Evolutionary conservation across 2,888 invertebrate species (phyloP).

Genomic region (Drosophila mulleri): DNA sequence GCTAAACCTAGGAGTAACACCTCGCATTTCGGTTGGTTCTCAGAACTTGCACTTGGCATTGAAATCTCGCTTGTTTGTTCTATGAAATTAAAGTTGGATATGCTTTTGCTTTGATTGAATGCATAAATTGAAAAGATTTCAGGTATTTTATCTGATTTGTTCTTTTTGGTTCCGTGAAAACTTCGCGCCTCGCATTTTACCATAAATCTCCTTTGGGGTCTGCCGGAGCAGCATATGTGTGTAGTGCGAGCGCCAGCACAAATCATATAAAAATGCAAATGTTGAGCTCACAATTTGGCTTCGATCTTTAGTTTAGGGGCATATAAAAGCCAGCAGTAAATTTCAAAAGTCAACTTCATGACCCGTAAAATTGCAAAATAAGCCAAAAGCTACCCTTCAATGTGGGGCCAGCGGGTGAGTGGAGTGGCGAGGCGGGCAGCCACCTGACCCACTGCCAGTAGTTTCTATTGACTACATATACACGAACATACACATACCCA

Average conservation of each 20-base stretch:
- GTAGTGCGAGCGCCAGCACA: conserved; percentile 27
- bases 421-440: neutral
- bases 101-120: neutral
- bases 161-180: neutral
- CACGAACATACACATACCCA: conserved; percentile 29
- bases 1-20: neutral
- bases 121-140: conserved; percentile 1
- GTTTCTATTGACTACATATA: conserved; percentile 48
- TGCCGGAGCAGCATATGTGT: conserved; percentile 16
- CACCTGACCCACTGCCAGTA: conserved; percentile 36
- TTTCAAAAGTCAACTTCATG: conserved; percentile 58
- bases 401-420: neutral
- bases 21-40: neutral
- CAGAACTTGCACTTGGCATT: neutral
- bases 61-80: neutral
- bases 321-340: conserved; percentile 49
- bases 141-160: neutral
- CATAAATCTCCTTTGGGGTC: conserved; percentile 59
- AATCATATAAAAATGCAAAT: conserved; percentile 65
- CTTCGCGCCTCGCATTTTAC: conserved; percentile 41
- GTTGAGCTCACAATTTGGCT: conserved; percentile 35
- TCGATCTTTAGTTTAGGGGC: conserved; percentile 49
- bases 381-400: conserved; percentile 32
- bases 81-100: neutral
- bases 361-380: conserved; percentile 61